phyloP scores from a whole-genome alignment of 2,113 vertebrate genomes.

The Sinosuthora webbiana region DNA sequence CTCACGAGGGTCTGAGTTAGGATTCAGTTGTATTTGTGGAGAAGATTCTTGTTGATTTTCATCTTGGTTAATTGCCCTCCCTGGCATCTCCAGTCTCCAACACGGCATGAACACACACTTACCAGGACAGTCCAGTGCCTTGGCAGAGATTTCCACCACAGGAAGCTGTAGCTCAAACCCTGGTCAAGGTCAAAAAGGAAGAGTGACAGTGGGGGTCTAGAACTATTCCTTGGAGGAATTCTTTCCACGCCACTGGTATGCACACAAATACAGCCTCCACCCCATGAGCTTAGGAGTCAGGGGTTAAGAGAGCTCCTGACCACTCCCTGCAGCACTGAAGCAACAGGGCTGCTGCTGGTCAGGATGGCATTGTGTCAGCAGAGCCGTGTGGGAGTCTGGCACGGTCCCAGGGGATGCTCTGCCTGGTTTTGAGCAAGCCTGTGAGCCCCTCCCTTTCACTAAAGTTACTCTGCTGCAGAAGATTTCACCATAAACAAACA shows the following conservation, averaged over 20 bases:
- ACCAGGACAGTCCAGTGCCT: background rate
- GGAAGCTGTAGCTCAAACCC: background rate
- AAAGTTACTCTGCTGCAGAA: background rate
- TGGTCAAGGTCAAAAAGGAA: background rate
- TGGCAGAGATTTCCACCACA: background rate
- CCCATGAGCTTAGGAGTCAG: background rate
- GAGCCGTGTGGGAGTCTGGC: background rate
- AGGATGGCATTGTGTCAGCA: accelerated
- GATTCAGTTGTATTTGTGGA: background rate
- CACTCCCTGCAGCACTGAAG: background rate
- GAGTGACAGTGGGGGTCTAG: background rate
- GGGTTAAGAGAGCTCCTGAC: background rate
- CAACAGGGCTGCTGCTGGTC: background rate
- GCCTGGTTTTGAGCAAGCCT: background rate
- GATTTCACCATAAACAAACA: background rate
- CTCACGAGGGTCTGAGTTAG: background rate
- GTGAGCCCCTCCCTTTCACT: background rate
- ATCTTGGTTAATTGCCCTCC: background rate
- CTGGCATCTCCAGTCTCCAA: background rate
- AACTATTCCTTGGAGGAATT: background rate
- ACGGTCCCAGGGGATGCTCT: background rate
- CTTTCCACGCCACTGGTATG: background rate
- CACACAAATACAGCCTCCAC: background rate
- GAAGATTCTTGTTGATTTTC: background rate
- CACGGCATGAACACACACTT: background rate